Evolutionary conservation across 2,113 vertebrate species (phyloP).

Genomic region (Cinclus mexicanus): DNA sequence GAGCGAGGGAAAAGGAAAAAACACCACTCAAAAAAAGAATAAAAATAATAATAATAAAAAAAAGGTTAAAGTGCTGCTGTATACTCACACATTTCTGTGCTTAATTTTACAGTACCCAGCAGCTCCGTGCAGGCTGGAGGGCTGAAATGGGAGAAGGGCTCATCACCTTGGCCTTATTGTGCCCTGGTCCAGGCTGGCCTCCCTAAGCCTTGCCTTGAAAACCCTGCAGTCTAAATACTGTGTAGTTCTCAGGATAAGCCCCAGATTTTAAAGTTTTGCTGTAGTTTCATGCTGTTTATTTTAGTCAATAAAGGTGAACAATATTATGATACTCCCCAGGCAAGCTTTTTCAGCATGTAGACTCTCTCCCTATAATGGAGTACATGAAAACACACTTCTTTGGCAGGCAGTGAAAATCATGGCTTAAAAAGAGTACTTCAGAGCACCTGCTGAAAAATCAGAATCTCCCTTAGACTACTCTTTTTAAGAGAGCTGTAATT

Average conservation of each 20-base stretch:
- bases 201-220: background rate
- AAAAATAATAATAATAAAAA: too few species aligned
- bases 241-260: background rate
- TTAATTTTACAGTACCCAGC: background rate
- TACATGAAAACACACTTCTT: background rate
- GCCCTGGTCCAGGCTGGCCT: background rate
- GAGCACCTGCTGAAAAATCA: background rate
- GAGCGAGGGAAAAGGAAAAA: background rate
- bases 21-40: background rate
- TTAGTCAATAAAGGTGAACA: background rate
- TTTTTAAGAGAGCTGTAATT: background rate
- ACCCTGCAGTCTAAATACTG: background rate
- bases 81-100: accelerated
- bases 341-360: background rate
- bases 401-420: background rate
- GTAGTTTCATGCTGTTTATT: background rate
- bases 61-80: background rate
- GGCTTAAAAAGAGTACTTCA: background rate
- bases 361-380: background rate
- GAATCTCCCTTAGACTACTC: background rate
- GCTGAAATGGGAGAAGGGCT: background rate
- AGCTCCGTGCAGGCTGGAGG: background rate
- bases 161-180: background rate
- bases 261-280: background rate
- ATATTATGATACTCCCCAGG: background rate